phyloP scores from a whole-genome alignment of 2,113 vertebrate genomes.

The Cyprinodon brontotheroides region DNA sequence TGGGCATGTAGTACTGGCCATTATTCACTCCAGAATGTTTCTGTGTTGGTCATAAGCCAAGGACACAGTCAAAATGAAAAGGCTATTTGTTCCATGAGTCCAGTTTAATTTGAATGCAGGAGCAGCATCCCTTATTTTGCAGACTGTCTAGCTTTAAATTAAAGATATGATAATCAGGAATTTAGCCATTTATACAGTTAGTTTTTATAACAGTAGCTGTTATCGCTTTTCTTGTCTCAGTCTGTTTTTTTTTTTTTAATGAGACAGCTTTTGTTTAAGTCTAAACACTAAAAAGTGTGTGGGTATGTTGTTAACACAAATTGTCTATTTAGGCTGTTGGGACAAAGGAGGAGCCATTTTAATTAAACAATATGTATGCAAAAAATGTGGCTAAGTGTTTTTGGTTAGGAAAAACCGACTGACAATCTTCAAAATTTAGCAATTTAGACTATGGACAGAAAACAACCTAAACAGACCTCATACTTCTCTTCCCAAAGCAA shows the following conservation, averaged over 20 bases:
- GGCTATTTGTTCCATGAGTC: conserved; percentile 41
- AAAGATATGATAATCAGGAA: neutral
- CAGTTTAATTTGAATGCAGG: conserved; percentile 28
- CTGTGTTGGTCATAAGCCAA: conserved; percentile 50
- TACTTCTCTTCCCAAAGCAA: no score
- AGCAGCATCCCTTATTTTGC: conserved; percentile 16
- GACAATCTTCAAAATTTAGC: no score
- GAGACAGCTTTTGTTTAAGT: no score
- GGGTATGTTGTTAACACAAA: no score
- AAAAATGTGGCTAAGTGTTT: no score
- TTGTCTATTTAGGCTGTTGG: no score
- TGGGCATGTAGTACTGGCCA: conserved; percentile 37
- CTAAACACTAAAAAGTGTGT: no score
- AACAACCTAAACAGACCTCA: neutral
- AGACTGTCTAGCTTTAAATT: neutral
- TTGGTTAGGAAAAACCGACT: no score
- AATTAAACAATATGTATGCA: no score
- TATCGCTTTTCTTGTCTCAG: no score
- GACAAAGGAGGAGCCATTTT: no score
- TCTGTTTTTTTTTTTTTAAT: no score
- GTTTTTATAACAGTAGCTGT: neutral
- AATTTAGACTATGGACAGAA: neutral
- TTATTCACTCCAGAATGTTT: conserved; percentile 66
- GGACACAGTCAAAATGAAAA: conserved; percentile 43
- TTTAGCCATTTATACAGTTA: neutral